phyloP scores from a whole-genome alignment of 1,140 invertebrate species.

The Orius laevigatus region DNA sequence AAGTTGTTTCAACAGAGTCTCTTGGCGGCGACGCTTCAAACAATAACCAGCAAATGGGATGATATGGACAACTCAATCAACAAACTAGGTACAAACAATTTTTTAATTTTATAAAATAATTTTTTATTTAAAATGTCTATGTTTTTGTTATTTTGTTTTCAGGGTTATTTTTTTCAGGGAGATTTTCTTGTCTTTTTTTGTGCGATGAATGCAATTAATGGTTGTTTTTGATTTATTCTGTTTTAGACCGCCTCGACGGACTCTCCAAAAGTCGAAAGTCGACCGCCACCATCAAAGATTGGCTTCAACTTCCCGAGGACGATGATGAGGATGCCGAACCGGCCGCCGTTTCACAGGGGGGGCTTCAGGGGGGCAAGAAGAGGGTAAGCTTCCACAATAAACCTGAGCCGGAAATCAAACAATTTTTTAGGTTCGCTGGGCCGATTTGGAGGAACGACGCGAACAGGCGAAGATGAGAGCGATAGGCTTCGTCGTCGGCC shows the following conservation, averaged over 20 bases:
- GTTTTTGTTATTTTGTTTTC: slow-evolving; percentile 4
- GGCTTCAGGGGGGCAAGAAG: slow-evolving; percentile 61
- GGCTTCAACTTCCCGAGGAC: slow-evolving; percentile 71
- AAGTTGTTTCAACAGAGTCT: slow-evolving; percentile 23
- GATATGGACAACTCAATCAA: slow-evolving; percentile 40
- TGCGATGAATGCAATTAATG: neutral
- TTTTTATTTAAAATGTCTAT: neutral
- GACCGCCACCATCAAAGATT: slow-evolving; percentile 69
- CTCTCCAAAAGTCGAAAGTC: slow-evolving; percentile 37
- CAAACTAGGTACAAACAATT: slow-evolving; percentile 36
- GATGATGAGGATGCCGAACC: slow-evolving; percentile 37
- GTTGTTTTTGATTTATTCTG: slow-evolving; percentile 9
- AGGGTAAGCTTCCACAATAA: slow-evolving; percentile 45
- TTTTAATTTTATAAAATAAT: slow-evolving; percentile 3
- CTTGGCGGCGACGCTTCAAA: slow-evolving; percentile 23
- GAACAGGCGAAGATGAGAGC: slow-evolving; percentile 79
- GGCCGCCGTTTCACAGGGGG: slow-evolving; percentile 31
- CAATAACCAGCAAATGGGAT: slow-evolving; percentile 43
- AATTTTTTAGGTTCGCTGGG: slow-evolving; percentile 73
- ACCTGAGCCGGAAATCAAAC: neutral
- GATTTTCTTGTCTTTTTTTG: slow-evolving; percentile 11
- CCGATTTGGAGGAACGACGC: slow-evolving; percentile 85
- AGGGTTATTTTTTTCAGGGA: slow-evolving; percentile 11
- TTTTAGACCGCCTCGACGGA: slow-evolving; percentile 79
- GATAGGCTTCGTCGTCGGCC: slow-evolving; percentile 87